Conservation (phyloP, 2,797 vertebrate genomes). For the Thunnus albacares region DNA sequence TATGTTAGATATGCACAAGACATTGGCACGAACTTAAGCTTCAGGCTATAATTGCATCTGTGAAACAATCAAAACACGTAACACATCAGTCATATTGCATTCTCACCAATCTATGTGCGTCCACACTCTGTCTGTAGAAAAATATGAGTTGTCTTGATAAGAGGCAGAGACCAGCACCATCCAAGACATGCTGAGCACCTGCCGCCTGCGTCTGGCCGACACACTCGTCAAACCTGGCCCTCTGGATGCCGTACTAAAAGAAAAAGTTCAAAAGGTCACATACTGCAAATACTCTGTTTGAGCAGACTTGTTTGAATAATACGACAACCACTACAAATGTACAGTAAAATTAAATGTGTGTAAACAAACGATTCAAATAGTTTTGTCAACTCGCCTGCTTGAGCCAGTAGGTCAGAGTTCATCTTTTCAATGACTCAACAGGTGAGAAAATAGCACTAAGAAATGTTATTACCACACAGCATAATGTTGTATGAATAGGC, state of each 20-base stretch:
- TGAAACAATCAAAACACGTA: background rate
- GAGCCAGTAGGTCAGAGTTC: background rate
- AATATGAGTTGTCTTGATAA: slow-evolving; percentile 95
- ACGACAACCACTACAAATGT: slow-evolving; percentile 1
- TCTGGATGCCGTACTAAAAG: slow-evolving; percentile 91
- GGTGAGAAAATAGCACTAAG: background rate
- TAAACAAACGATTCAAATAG: background rate
- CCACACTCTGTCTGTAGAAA: slow-evolving; percentile 95
- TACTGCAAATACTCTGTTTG: background rate
- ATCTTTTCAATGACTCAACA: background rate
- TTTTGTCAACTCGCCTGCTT: background rate
- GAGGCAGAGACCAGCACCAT: slow-evolving; percentile 88
- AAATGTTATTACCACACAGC: background rate
- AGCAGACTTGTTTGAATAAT: slow-evolving; percentile 10
- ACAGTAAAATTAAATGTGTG: background rate
- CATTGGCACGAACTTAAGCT: background rate
- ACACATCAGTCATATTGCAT: background rate
- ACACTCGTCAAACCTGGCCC: slow-evolving; percentile 91
- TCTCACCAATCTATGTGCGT: slow-evolving; percentile 95
- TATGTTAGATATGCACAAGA: background rate
- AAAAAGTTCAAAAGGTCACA: slow-evolving; percentile 29
- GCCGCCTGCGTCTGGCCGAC: slow-evolving; percentile 86
- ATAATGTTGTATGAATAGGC: background rate
- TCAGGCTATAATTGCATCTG: background rate
- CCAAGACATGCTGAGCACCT: slow-evolving; percentile 81